phyloP scores from a whole-genome alignment of 2,113 vertebrate genomes.

The Platichthys stellatus region DNA sequence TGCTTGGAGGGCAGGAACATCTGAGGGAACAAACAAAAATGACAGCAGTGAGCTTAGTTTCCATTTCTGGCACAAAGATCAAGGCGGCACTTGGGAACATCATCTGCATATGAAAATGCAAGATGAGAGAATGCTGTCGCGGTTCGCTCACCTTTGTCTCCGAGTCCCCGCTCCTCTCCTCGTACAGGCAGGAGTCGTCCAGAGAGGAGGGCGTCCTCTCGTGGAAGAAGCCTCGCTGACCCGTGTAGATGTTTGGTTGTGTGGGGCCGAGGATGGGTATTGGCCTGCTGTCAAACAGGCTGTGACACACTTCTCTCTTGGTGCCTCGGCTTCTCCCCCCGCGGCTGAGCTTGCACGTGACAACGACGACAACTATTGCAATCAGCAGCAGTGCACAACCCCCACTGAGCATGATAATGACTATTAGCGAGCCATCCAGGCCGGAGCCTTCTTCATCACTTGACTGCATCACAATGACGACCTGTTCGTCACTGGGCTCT shows the following conservation, averaged over 20 bases:
- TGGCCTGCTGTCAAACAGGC: constrained; percentile 68
- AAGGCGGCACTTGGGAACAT: constrained; percentile 52
- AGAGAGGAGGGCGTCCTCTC: constrained; percentile 66
- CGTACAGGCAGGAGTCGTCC: constrained; percentile 73
- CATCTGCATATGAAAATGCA: constrained; percentile 53
- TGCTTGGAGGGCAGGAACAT: constrained; percentile 78
- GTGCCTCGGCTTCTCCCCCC: constrained; percentile 34
- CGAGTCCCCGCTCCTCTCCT: constrained; percentile 75
- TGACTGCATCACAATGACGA: constrained; percentile 67
- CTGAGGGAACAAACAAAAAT: constrained; percentile 71
- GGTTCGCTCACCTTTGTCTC: constrained; percentile 78
- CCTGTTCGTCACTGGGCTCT: constrained; percentile 75
- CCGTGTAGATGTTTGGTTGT: constrained; percentile 60
- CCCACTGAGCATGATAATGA: constrained; percentile 73
- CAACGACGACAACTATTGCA: constrained; percentile 74
- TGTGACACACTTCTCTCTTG: constrained; percentile 61
- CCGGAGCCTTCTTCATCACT: constrained; percentile 32
- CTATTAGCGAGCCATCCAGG: constrained; percentile 66
- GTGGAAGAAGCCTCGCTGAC: constrained; percentile 62
- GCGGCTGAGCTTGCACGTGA: constrained; percentile 67
- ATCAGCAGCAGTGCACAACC: constrained; percentile 77
- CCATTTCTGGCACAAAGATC: constrained; percentile 67
- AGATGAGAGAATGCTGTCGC: constrained; percentile 23
- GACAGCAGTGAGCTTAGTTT: constrained; percentile 59
- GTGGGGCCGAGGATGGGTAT: constrained; percentile 24